phyloP scores from a whole-genome alignment of 1,140 invertebrate species.

The Orchestia grillus region DNA sequence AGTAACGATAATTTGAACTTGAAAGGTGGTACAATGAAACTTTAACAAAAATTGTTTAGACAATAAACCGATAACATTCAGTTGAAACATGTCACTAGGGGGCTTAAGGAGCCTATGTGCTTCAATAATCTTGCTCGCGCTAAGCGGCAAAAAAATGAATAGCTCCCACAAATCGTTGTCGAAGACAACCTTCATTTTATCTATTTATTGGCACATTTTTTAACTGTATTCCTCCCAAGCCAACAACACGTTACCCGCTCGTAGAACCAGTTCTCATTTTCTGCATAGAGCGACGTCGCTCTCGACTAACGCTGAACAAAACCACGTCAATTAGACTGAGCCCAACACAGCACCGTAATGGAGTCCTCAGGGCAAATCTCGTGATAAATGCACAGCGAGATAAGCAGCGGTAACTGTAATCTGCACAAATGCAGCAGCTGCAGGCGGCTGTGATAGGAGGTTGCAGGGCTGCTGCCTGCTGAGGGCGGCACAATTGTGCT shows the following conservation, averaged over 20 bases:
- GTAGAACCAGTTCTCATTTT: background rate
- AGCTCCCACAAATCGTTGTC: background rate
- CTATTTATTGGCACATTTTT: no score
- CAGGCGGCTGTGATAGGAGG: background rate
- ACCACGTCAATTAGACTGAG: background rate
- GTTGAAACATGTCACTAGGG: no score
- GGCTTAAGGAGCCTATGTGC: background rate
- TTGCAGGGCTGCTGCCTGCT: background rate
- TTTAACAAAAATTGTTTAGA: no score
- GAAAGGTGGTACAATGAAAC: no score
- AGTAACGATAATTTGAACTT: no score
- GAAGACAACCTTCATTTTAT: no score
- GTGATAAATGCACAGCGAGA: background rate
- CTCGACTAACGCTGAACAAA: background rate
- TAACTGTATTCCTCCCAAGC: no score
- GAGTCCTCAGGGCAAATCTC: background rate
- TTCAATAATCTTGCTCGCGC: background rate
- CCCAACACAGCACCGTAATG: background rate
- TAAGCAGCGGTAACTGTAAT: background rate
- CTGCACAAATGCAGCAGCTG: background rate
- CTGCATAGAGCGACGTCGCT: background rate
- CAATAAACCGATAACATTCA: no score
- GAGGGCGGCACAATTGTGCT: background rate
- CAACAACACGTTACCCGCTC: background rate
- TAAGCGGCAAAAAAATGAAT: background rate